Evolutionary conservation across 2,888 invertebrate genomes (phyloP), one percentile per base, ranked within the genome.

Genomic region (Leptopilina syphax): DNA sequence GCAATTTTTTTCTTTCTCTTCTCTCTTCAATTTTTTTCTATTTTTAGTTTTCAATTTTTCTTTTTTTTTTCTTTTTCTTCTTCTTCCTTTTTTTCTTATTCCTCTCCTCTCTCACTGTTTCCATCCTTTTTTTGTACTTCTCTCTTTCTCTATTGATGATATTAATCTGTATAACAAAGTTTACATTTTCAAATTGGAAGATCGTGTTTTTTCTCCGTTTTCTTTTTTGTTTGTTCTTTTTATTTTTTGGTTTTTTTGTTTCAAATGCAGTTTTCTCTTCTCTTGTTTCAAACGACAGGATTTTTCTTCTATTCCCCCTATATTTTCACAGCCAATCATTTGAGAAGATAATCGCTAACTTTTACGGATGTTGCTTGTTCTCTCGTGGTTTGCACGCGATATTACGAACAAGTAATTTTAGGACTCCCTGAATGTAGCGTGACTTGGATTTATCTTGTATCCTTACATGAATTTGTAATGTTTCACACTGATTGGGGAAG

Each of bases 401-500:
- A 54, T 73, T 57, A 70, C 70, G 13, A 73, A 57, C 34, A 73
- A 73, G 73, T 50, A 73, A 47, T 73, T 73, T 73, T 73, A 73
- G n/a, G 34, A 34, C 54, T 73, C 44, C 24, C 18, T 9, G n/a
- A 73, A 27, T 57, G 54, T 73, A 34, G 73, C 73, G 73, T 57
- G 73, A 73, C 57, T 57, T 8, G 57, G 73, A 57, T 57, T 57
- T 73, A 73, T 27, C 73, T 70, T 54, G 47, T 34, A 57, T 12
- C 57, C 27, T 57, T 34, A 57, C 57, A 73, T 70, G 7, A 70
- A 70, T 70, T 50, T 27, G 18, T 54, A 27, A 54, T 70, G 50
- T 70, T 50, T 54, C 63, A 63, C 63, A 63, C 63, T 63, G 63
- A 18, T 18, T 63, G 18, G 18, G 50, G 50, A 34, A 12, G 24